These are phyloP conservation scores for Aix galericulata DNA, from an alignment of 2,113 vertebrate species.

Conservation along the genomic window DNA sequence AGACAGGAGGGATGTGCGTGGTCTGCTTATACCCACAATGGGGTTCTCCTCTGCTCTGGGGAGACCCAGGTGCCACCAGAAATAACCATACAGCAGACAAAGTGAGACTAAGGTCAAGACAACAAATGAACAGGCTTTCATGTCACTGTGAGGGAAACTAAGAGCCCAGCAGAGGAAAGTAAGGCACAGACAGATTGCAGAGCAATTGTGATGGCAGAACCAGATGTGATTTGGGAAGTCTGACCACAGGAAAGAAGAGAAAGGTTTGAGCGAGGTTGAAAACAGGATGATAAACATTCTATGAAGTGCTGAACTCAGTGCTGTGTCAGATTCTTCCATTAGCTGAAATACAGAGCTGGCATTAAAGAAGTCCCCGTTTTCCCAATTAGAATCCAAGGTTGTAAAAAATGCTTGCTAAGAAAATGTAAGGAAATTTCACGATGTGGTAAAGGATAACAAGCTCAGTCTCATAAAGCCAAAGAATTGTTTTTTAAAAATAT, in stretches of 20 bases:
- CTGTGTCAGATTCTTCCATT: slow-evolving; percentile 37
- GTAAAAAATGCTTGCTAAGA: slow-evolving; percentile 35
- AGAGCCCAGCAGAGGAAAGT: neutral
- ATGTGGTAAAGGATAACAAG: neutral
- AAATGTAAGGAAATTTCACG: neutral
- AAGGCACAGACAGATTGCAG: neutral
- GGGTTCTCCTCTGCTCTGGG: neutral
- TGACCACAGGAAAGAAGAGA: neutral
- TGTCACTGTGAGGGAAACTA: neutral
- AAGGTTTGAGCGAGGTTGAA: neutral
- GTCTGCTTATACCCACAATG: accelerated
- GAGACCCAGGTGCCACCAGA: neutral
- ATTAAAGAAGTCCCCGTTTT: slow-evolving; percentile 37
- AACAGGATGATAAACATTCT: slow-evolving; percentile 9
- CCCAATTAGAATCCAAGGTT: slow-evolving; percentile 44
- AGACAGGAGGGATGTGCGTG: accelerated
- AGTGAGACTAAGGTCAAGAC: neutral
- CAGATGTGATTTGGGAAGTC: neutral
- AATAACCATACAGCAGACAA: neutral
- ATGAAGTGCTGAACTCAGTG: slow-evolving; percentile 30
- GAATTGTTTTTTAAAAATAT: neutral
- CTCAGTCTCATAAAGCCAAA: neutral
- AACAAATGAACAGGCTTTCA: neutral
- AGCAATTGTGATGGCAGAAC: neutral
- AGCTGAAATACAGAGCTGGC: slow-evolving; percentile 44